These are phyloP conservation scores for Patiria pectinifera DNA, from an alignment of 53 echinoderm and acorn worm species.

Conservation along the genomic window DNA sequence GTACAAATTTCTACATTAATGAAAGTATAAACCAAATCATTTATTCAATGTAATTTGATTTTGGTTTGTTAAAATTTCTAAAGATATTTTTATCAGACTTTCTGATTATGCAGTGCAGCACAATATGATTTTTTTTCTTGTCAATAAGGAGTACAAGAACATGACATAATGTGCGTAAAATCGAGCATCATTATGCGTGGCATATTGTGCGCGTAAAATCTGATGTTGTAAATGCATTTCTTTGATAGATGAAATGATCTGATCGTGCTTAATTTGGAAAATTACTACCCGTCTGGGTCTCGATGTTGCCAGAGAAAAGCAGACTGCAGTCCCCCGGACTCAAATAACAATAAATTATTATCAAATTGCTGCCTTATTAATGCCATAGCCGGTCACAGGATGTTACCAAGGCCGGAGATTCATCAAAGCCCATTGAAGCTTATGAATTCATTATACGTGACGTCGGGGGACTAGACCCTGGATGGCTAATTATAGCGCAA, in stretches of 20 bases:
- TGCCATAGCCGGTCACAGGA: slow-evolving; percentile 53
- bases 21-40: too few species aligned
- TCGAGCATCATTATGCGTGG: too few species aligned
- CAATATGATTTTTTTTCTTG: too few species aligned
- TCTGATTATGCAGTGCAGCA: too few species aligned
- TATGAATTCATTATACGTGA: neutral
- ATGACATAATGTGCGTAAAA: too few species aligned
- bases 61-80: too few species aligned
- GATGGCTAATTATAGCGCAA: slow-evolving; percentile 5
- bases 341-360: slow-evolving; percentile 33
- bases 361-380: slow-evolving; percentile 26
- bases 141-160: too few species aligned
- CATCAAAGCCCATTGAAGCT: neutral
- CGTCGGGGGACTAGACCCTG: slow-evolving; percentile 28
- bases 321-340: neutral
- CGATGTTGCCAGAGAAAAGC: neutral
- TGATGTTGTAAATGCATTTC: neutral
- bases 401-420: slow-evolving; percentile 28
- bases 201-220: too few species aligned
- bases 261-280: neutral
- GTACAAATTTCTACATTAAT: too few species aligned
- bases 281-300: neutral
- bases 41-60: too few species aligned
- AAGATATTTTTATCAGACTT: too few species aligned
- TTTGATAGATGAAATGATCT: neutral